Conservation (phyloP, 2,888 invertebrate genomes). For the Eumerus sabulonum region DNA sequence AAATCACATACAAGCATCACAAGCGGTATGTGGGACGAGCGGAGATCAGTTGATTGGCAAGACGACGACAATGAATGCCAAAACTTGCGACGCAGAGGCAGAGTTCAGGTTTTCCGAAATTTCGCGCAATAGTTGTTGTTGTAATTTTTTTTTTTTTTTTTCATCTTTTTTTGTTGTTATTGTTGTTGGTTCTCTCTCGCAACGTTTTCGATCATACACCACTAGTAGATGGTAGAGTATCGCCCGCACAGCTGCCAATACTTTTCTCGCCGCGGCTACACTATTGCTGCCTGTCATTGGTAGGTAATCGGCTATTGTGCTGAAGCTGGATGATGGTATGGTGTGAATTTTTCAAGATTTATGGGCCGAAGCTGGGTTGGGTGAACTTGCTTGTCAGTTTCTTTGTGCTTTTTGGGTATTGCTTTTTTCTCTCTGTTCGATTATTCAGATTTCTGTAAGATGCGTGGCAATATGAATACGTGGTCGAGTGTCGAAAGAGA, state of each 20-base stretch:
- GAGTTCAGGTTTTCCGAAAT: conserved; percentile 64
- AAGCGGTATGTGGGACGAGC: conserved; percentile 54
- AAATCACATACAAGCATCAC: conserved; percentile 20
- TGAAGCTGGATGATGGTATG: conserved; percentile 2
- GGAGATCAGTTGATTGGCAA: conserved; percentile 54
- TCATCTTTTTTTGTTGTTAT: neutral
- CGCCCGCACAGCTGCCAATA: conserved; percentile 9
- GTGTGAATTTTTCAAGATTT: conserved; percentile 49
- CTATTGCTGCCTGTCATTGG: too few relatives aligned
- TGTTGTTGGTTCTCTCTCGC: too few relatives aligned
- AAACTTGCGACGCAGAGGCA: conserved; percentile 47
- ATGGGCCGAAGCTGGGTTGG: conserved; percentile 57
- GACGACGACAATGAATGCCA: conserved; percentile 33
- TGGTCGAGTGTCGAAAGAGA: conserved; percentile 39
- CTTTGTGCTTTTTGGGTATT: too few relatives aligned
- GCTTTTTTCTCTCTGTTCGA: conserved; percentile 23
- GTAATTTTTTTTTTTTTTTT: too few relatives aligned
- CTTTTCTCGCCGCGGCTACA: neutral
- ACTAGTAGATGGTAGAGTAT: neutral
- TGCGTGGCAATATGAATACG: conserved; percentile 49
- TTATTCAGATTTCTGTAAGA: conserved; percentile 57
- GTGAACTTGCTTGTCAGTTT: conserved; percentile 38
- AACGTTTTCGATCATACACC: conserved; percentile 41
- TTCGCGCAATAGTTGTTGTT: conserved; percentile 46
- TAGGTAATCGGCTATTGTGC: conserved; percentile 10